These are phyloP conservation scores for Cheilosia vulpina DNA, from an alignment of 2,888 invertebrate species.

Conservation along the genomic window DNA sequence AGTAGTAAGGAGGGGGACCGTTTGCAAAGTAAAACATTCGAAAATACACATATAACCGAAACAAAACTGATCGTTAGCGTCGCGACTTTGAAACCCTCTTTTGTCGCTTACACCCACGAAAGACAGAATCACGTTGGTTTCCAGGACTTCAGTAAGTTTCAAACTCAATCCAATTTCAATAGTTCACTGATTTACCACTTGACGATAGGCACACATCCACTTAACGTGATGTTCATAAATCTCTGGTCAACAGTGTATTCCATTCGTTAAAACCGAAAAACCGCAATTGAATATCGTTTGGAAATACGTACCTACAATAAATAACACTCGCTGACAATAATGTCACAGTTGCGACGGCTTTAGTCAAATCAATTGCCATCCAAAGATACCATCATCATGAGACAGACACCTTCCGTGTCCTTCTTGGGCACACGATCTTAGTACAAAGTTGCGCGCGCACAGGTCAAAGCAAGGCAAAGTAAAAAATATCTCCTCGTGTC, in stretches of 20 bases:
- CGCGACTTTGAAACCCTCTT: too few species aligned
- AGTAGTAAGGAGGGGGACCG: too few species aligned
- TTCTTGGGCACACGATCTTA: background rate
- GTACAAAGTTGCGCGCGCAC: slow-evolving; percentile 37
- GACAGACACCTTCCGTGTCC: slow-evolving; percentile 38
- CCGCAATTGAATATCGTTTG: background rate
- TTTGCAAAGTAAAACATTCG: too few species aligned
- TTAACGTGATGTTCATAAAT: background rate
- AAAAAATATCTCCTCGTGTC: slow-evolving; percentile 1
- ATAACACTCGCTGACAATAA: slow-evolving; percentile 29
- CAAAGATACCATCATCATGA: slow-evolving; percentile 42
- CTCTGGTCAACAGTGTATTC: background rate
- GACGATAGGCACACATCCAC: too few species aligned
- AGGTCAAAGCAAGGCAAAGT: background rate
- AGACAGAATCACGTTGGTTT: too few species aligned
- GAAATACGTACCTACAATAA: background rate
- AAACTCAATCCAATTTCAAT: too few species aligned
- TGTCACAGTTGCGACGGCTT: slow-evolving; percentile 33
- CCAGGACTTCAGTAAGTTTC: too few species aligned
- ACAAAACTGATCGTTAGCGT: too few species aligned
- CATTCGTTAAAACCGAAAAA: background rate
- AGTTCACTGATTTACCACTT: too few species aligned
- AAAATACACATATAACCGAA: too few species aligned
- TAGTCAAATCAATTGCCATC: slow-evolving; percentile 32
- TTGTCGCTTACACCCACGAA: too few species aligned